A percentile compares a stretch with the other conserved stretches of the same genome.
Evolutionary conservation across 2,113 vertebrate species (phyloP).

Genomic region (Mobula hypostoma): DNA sequence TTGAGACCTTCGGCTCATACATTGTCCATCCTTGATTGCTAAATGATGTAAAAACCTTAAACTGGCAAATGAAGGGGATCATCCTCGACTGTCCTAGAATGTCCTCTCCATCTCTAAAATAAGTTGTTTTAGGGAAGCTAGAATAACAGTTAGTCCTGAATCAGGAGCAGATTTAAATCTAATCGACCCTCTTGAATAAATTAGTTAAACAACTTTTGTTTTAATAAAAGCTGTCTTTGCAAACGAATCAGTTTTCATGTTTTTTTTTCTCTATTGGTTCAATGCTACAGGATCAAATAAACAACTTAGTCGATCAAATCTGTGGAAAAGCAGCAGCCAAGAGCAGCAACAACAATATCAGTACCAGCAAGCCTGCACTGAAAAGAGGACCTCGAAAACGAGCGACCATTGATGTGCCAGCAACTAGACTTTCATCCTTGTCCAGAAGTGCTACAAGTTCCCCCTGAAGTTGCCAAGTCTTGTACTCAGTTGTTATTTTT

Average conservation of each 20-base stretch:
- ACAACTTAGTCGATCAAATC: slow-evolving; percentile 91
- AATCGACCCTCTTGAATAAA: not conserved
- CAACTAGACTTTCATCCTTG: slow-evolving; percentile 77
- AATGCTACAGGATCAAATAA: slow-evolving; percentile 81
- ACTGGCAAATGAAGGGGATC: not conserved
- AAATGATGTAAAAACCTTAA: not conserved
- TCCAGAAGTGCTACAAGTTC: slow-evolving; percentile 78
- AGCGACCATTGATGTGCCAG: slow-evolving; percentile 79
- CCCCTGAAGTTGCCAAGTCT: slow-evolving; percentile 68
- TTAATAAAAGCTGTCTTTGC: not conserved
- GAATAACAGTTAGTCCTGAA: not conserved
- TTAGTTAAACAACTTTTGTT: not conserved
- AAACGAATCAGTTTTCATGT: not conserved
- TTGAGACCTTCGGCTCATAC: not conserved
- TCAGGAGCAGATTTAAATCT: not conserved
- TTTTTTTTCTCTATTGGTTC: not conserved
- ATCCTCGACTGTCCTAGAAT: too few relatives aligned
- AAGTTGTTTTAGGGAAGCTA: not conserved
- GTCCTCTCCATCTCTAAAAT: not conserved
- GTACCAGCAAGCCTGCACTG: slow-evolving; percentile 70
- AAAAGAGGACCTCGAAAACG: slow-evolving; percentile 91
- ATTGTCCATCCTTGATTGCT: not conserved
- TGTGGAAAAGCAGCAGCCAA: slow-evolving; percentile 82
- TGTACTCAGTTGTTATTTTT: slow-evolving; percentile 65
- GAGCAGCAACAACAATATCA: slow-evolving; percentile 65